A percentile compares a stretch with the other conserved stretches of the same genome.
phyloP scores from a whole-genome alignment of 1,140 invertebrate species.

The Achatina immaculata region DNA sequence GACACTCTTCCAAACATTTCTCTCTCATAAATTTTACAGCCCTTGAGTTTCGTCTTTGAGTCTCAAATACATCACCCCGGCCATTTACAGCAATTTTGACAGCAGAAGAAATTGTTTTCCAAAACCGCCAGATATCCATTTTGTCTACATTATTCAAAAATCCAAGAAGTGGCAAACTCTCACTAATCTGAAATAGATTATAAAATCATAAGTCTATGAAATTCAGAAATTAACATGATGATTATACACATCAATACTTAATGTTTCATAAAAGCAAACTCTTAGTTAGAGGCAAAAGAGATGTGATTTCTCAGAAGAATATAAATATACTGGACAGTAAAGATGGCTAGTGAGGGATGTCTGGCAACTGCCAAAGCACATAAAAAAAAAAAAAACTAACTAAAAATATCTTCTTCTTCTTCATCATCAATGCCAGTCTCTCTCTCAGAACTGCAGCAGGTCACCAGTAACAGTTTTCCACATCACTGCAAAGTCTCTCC shows the following conservation, averaged over 20 bases:
- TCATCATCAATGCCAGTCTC: too few relatives aligned
- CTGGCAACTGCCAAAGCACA: background rate
- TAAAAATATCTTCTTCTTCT: too few relatives aligned
- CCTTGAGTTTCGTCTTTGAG: conserved; percentile 9
- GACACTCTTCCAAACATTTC: background rate
- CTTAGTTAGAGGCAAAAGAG: background rate
- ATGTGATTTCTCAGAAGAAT: too few relatives aligned
- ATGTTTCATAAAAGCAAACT: background rate
- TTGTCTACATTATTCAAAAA: conserved; percentile 29
- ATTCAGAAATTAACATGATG: background rate
- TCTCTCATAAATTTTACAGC: background rate
- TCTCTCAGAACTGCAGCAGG: too few relatives aligned
- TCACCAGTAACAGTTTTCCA: too few relatives aligned
- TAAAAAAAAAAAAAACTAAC: background rate
- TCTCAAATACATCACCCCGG: conserved; percentile 26
- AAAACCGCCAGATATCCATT: conserved; percentile 32
- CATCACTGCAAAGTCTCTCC: too few relatives aligned
- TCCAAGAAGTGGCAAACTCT: conserved; percentile 19
- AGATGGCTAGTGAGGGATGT: too few relatives aligned
- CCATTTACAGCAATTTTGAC: conserved; percentile 40
- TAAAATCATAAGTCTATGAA: background rate
- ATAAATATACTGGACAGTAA: background rate
- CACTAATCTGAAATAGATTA: conserved; percentile 2
- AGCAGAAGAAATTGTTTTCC: conserved; percentile 37
- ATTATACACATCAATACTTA: background rate